These are phyloP conservation scores for Rhynchotus rufescens DNA, from an alignment of 2,797 vertebrate species.

Conservation along the genomic window DNA sequence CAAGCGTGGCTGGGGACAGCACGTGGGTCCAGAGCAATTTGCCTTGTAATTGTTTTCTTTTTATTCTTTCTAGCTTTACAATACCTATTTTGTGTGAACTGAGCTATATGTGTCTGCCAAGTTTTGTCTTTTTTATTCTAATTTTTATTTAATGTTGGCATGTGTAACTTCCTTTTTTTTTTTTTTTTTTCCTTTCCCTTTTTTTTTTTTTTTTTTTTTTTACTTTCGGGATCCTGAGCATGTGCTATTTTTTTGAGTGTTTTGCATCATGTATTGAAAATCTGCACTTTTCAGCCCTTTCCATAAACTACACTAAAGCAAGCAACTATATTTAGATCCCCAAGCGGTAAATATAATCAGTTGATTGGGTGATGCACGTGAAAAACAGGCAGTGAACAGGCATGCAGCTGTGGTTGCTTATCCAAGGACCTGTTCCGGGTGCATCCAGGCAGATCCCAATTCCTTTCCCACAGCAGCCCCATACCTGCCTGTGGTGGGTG, in stretches of 20 bases:
- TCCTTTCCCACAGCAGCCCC: background rate
- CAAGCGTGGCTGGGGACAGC: no score
- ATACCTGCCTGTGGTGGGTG: rapidly evolving
- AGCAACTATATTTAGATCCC: background rate
- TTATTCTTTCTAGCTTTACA: background rate
- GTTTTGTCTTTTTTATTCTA: background rate
- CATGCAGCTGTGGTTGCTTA: background rate
- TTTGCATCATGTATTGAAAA: rapidly evolving
- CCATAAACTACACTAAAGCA: rapidly evolving
- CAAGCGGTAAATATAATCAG: background rate
- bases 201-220: no score
- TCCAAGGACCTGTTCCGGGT: background rate
- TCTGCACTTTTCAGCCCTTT: rapidly evolving
- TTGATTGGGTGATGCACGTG: background rate
- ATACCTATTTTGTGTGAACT: background rate
- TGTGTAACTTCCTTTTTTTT: background rate
- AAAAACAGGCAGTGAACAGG: background rate
- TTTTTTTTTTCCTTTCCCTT: no score
- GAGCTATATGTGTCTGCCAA: background rate
- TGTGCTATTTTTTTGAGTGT: rapidly evolving
- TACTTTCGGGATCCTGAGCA: rapidly evolving
- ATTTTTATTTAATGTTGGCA: background rate
- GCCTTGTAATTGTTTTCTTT: background rate
- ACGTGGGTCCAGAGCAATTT: no score
- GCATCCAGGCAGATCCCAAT: rapidly evolving